Evolutionary conservation across 2,888 invertebrate genomes (phyloP).

Genomic region (Neoascia interrupta): DNA sequence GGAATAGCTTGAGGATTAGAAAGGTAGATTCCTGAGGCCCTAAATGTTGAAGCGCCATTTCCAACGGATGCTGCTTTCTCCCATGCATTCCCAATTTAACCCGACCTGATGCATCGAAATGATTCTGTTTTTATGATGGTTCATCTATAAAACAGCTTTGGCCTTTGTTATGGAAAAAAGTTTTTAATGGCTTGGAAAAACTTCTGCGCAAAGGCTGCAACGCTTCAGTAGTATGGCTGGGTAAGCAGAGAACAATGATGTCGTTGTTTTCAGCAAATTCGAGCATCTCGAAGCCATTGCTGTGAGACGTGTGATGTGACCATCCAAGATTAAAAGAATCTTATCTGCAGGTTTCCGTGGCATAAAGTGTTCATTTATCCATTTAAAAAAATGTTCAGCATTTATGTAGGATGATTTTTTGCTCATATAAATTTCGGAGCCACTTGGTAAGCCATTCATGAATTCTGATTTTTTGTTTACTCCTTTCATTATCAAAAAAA

Average conservation of each 20-base stretch:
- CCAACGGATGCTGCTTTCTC: constrained; percentile 1
- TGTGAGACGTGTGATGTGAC: not conserved
- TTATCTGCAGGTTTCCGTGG: not conserved
- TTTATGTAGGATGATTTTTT: too few relatives aligned
- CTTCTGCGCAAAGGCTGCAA: not conserved
- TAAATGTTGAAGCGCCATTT: constrained; percentile 5
- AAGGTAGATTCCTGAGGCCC: constrained; percentile 1
- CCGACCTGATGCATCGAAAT: not conserved
- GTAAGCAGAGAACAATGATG: constrained; percentile 1
- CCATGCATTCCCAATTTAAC: constrained; percentile 13
- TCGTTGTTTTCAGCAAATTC: constrained; percentile 2
- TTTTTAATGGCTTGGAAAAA: not conserved
- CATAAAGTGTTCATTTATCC: not conserved
- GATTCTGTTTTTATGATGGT: constrained; percentile 1
- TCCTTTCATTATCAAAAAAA: too few relatives aligned
- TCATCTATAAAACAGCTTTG: too few relatives aligned
- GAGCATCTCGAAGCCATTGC: not conserved
- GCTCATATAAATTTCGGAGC: constrained; percentile 13
- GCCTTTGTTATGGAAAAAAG: not conserved
- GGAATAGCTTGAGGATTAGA: constrained; percentile 8
- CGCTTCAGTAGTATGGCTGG: constrained; percentile 6
- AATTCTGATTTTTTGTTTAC: constrained; percentile 15
- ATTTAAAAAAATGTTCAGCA: too few relatives aligned
- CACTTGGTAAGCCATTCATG: constrained; percentile 14
- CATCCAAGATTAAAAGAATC: not conserved